These are phyloP conservation scores for Ursus arctos DNA, from an alignment of 2,113 vertebrate genomes.

Conservation along the genomic window DNA sequence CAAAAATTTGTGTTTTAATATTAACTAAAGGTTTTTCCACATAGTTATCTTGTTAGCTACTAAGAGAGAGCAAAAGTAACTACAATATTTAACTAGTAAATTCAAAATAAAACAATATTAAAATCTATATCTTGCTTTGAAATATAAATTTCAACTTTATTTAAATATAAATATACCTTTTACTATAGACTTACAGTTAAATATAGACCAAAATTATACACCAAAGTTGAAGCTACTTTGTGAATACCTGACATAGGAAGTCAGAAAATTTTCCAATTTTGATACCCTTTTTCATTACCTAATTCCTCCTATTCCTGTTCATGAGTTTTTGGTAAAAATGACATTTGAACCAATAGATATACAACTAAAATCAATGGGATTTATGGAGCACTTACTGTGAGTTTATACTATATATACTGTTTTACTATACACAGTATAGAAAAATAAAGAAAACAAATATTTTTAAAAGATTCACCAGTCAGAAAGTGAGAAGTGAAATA, in stretches of 20 bases:
- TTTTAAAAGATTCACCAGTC: constrained; percentile 2
- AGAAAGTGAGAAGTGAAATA: background rate
- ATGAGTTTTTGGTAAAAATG: background rate
- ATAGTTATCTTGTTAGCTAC: constrained; percentile 35
- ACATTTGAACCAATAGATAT: background rate
- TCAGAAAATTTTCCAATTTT: background rate
- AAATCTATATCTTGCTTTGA: constrained; percentile 48
- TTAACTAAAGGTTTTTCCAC: constrained; percentile 31
- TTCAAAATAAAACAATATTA: constrained; percentile 40
- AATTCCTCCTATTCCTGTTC: background rate
- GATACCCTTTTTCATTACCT: background rate
- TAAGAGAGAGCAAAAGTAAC: background rate
- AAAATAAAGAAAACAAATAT: constrained; percentile 23
- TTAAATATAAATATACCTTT: constrained; percentile 34
- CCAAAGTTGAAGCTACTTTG: constrained; percentile 23
- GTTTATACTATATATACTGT: background rate
- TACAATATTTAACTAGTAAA: constrained; percentile 47
- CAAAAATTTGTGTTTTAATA: constrained; percentile 28
- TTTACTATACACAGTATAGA: background rate
- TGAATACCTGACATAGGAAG: constrained; percentile 41
- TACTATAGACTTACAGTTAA: constrained; percentile 31
- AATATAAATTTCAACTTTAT: constrained; percentile 39
- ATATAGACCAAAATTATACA: constrained; percentile 41
- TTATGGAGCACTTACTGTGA: background rate
- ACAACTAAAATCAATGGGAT: constrained; percentile 23